Evolutionary conservation across 2,113 vertebrate genomes (phyloP).

Genomic region (Ginglymostoma cirratum): DNA sequence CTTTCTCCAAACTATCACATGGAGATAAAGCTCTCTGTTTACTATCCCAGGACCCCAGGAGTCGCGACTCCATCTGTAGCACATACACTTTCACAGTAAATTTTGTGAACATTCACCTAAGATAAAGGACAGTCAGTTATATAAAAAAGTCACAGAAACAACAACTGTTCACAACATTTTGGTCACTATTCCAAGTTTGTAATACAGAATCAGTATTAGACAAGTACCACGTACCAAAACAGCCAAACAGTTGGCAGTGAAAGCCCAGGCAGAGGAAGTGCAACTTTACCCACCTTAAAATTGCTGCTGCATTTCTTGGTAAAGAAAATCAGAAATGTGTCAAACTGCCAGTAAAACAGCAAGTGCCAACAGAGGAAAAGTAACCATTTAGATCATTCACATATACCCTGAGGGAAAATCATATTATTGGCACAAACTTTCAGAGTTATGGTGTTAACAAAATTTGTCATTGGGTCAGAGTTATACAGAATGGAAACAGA

Average conservation of each 20-base stretch:
- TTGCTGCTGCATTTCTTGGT: not conserved
- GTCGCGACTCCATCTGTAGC: not conserved
- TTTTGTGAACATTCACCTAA: not conserved
- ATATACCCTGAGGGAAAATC: not conserved
- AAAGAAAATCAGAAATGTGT: not conserved
- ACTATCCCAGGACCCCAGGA: conserved; percentile 9
- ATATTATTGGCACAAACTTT: not conserved
- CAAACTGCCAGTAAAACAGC: not conserved
- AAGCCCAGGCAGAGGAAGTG: not conserved
- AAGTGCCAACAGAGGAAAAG: not conserved
- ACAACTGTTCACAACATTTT: not conserved
- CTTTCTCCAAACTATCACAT: not conserved
- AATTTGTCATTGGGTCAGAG: no score
- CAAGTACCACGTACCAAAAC: not conserved
- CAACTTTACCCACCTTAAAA: not conserved
- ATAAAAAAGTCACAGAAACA: not conserved
- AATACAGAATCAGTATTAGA: not conserved
- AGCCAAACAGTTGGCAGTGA: not conserved
- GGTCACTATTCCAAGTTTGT: not conserved
- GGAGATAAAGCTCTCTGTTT: not conserved
- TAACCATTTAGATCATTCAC: not conserved
- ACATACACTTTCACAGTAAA: not conserved
- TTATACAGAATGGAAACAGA: no score
- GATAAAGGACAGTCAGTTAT: not conserved
- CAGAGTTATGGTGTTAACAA: not conserved